phyloP scores from a whole-genome alignment of 92 coral and sea anemone species.

The Palythoa grandiflora region DNA sequence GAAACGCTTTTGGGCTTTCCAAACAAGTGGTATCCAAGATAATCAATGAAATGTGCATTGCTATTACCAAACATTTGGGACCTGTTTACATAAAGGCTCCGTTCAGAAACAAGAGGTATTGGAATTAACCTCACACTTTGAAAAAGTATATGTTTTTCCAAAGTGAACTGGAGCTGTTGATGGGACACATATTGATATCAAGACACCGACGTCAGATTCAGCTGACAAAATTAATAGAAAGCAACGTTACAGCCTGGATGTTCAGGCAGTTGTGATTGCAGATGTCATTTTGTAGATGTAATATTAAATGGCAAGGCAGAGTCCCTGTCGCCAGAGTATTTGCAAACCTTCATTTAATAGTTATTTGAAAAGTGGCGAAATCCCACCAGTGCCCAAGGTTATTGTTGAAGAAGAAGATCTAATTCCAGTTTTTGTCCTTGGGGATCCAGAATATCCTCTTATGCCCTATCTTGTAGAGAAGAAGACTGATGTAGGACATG shows the following conservation, averaged over 20 bases:
- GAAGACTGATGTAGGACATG: not conserved
- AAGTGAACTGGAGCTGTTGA: conserved; percentile 26
- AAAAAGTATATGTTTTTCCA: conserved; percentile 40
- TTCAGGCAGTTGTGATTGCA: conserved; percentile 58
- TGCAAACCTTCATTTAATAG: conserved; percentile 2
- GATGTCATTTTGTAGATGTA: conserved; percentile 46
- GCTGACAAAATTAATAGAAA: conserved; percentile 24
- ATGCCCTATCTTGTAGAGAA: not conserved
- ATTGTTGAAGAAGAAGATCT: conserved; percentile 40
- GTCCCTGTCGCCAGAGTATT: conserved; percentile 50
- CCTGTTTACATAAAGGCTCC: conserved; percentile 23
- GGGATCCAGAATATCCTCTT: not conserved
- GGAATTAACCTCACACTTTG: conserved; percentile 20
- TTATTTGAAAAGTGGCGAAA: conserved; percentile 38
- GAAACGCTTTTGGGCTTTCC: not conserved
- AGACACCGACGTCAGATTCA: conserved; percentile 9
- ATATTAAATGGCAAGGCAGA: conserved; percentile 58
- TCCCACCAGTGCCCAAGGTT: conserved; percentile 8
- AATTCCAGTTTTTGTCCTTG: conserved; percentile 50
- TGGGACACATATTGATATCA: conserved; percentile 32
- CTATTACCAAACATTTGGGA: not conserved
- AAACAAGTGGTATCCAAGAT: not conserved
- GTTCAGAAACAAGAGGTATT: conserved; percentile 33
- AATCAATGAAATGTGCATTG: not conserved
- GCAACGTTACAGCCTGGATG: conserved; percentile 28